Evolutionary conservation across 2,888 invertebrate species (phyloP).

Genomic region (Hybos culiciformis): DNA sequence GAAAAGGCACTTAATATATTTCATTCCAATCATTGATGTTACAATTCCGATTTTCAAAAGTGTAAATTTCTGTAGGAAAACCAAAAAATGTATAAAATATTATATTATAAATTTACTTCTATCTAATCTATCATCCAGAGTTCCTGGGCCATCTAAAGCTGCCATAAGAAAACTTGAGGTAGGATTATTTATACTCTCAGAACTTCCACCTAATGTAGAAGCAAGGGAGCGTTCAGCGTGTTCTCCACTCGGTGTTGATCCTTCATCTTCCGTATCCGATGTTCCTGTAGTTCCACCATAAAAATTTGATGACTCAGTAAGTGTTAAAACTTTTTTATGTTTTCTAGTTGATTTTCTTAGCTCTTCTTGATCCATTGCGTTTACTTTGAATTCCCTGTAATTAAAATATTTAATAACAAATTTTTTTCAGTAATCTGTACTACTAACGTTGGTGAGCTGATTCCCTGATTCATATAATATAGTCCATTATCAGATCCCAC

Average conservation of each 20-base stretch:
- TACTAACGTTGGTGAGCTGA: conserved; percentile 36
- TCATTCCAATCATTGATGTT: not conserved
- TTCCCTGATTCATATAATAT: conserved; percentile 49
- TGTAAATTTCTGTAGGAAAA: not conserved
- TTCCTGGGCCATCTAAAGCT: conserved; percentile 33
- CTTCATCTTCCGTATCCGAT: conserved; percentile 60
- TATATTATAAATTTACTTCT: conserved; percentile 23
- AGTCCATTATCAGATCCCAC: conserved; percentile 62
- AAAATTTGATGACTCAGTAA: conserved; percentile 36
- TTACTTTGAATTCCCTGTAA: conserved; percentile 68
- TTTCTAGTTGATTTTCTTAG: conserved; percentile 60
- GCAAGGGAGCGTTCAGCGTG: conserved; percentile 55
- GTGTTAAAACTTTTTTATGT: conserved; percentile 39
- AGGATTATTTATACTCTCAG: conserved; percentile 40
- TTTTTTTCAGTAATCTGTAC: conserved; percentile 3
- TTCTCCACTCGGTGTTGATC: conserved; percentile 69
- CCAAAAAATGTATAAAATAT: too few species aligned
- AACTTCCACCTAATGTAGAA: conserved; percentile 59
- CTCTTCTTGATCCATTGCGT: conserved; percentile 77
- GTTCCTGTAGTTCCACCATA: conserved; percentile 41
- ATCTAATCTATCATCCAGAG: conserved; percentile 28
- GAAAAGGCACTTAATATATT: too few species aligned
- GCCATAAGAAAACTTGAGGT: conserved; percentile 32
- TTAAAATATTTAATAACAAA: not conserved
- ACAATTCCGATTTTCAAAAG: not conserved